Percentiles rank a stretch among this genome's conserved stretches.
These are phyloP conservation scores for Parnassius apollo DNA, from an alignment of 2,888 invertebrate species.

Conservation along the genomic window DNA sequence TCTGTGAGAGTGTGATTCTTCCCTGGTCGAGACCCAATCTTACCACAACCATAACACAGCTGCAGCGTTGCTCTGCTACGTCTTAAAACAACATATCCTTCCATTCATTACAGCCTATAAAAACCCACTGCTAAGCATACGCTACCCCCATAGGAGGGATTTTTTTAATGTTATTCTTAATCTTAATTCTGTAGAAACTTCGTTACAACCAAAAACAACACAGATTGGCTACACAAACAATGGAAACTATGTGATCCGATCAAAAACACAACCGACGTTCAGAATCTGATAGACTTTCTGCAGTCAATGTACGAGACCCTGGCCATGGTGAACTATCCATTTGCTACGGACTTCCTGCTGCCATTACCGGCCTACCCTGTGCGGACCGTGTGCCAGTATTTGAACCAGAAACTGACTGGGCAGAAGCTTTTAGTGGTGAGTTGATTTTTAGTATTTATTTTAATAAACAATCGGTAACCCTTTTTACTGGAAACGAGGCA, in stretches of 20 bases:
- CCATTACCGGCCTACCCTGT: slow-evolving; percentile 94
- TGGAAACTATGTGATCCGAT: slow-evolving; percentile 90
- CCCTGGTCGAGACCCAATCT: no score
- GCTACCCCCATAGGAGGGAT: no score
- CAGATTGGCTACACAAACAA: slow-evolving; percentile 83
- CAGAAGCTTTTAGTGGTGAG: slow-evolving; percentile 75
- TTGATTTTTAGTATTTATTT: background rate
- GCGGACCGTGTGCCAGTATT: slow-evolving; percentile 80
- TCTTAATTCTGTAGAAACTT: slow-evolving; percentile 61
- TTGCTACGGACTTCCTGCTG: slow-evolving; percentile 89
- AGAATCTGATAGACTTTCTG: slow-evolving; percentile 85
- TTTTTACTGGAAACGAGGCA: no score
- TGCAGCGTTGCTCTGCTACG: no score
- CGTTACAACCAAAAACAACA: slow-evolving; percentile 83
- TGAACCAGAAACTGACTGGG: slow-evolving; percentile 68
- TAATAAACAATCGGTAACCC: background rate
- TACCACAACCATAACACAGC: no score
- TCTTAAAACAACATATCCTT: no score
- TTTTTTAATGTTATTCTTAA: no score
- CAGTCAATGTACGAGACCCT: slow-evolving; percentile 87
- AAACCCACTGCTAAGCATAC: no score
- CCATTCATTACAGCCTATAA: no score
- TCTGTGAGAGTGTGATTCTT: no score
- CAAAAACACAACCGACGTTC: slow-evolving; percentile 65
- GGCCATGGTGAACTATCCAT: slow-evolving; percentile 98